Conservation (phyloP, 1,140 invertebrate species). For the Thaumatotibia leucotreta region DNA sequence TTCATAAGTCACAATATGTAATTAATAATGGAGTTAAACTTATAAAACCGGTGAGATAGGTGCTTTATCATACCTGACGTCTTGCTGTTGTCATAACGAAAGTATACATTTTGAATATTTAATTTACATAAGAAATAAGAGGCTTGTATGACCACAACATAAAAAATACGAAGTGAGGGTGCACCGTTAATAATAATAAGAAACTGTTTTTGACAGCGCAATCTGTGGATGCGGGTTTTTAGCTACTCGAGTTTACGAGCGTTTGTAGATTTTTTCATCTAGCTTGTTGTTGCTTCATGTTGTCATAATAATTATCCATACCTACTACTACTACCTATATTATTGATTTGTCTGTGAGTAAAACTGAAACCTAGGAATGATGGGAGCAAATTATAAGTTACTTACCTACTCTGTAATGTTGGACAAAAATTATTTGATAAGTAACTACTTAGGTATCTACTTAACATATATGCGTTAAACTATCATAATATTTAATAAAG, state of each 20-base stretch:
- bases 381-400: not conserved
- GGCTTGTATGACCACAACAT: constrained; percentile 12
- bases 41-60: too few relatives aligned
- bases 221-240: not conserved
- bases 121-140: not conserved
- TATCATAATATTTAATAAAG: too few relatives aligned
- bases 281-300: not conserved
- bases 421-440: too few relatives aligned
- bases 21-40: too few relatives aligned
- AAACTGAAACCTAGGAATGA: not conserved
- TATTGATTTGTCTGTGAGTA: not conserved
- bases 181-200: not conserved
- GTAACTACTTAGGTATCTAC: too few relatives aligned
- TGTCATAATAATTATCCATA: not conserved
- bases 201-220: not conserved
- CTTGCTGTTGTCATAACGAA: not conserved
- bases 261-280: not conserved
- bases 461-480: too few relatives aligned
- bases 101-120: not conserved
- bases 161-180: not conserved
- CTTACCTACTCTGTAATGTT: too few relatives aligned
- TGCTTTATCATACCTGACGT: too few relatives aligned
- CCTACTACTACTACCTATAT: not conserved
- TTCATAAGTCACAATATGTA: too few relatives aligned
- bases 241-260: not conserved